Evolutionary conservation across 2,113 vertebrate species (phyloP), one percentile per base, ranked within the genome.

Genomic region (Pogona vitticeps): DNA sequence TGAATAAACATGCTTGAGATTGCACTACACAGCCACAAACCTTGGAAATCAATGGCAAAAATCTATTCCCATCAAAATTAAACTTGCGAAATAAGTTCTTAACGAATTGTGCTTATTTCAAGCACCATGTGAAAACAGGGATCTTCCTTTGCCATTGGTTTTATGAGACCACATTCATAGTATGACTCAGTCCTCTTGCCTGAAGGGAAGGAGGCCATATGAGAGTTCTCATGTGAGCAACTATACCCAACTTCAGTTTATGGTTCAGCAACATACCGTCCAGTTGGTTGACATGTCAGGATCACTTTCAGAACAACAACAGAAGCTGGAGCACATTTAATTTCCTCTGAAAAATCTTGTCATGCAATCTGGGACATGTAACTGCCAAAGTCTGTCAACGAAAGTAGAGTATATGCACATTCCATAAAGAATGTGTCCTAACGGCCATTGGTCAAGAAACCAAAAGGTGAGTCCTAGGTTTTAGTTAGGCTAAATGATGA

Each of bases 141-240:
- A 70, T 68, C 12, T 31, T 59, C 63, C 14, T 65, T 65, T 36
- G 59, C 40, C 59, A 46, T 14, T 70, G 26, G 33, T 73, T 52
- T 88, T 73, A 79, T 72, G 36, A 73, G 40, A 40, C 12, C 76
- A 36, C 38, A 72, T 82, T 23, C n/a, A 21, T 6, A 78, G 28
- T 59, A 65, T 56, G 58, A 75, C 23, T n/a, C 40, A 67, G 23
- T 63, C 10, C 18, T 72, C 67, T 84, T 68, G 75, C 67, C 76
- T 17, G 1, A 42, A 52, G 65, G 52, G n/a, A 13, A 79, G 82
- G n/a, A 36, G 23, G 21, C 77, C 40, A 65, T 72, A 18, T n/a
- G 68, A 75, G 63, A 84, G 56, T 59, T 84, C 33, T 31, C 68
- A 84, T 21, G 40, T 88, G 23, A 79, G 58, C 65, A 65, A 36